Percentiles rank a stretch among this genome's conserved stretches.
phyloP scores from a whole-genome alignment of 2,797 vertebrate genomes.

The Semotilus atromaculatus region DNA sequence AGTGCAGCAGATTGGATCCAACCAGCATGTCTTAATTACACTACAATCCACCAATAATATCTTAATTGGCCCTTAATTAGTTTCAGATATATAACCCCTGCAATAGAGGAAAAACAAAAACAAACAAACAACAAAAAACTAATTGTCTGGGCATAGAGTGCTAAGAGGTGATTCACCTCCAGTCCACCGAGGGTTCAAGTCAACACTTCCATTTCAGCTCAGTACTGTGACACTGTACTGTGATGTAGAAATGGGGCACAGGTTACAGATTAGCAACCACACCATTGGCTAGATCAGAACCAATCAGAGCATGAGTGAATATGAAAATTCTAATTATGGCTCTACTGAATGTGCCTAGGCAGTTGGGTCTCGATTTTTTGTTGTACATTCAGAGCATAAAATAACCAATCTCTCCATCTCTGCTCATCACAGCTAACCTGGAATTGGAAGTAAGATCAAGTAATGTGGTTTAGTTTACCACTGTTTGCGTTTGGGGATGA shows the following conservation, averaged over 20 bases:
- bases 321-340: slow-evolving; percentile 32
- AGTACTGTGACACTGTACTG: slow-evolving; percentile 57
- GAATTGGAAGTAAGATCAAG: slow-evolving; percentile 58
- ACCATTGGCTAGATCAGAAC: slow-evolving; percentile 45
- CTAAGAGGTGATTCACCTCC: slow-evolving; percentile 51
- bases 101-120: slow-evolving; percentile 55
- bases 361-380: slow-evolving; percentile 36
- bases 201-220: slow-evolving; percentile 55
- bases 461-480: slow-evolving; percentile 52
- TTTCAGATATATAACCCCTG: slow-evolving; percentile 65
- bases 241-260: slow-evolving; percentile 49
- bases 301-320: slow-evolving; percentile 44
- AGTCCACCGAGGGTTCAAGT: slow-evolving; percentile 57
- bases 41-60: slow-evolving; percentile 69
- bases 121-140: slow-evolving; percentile 54
- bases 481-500: slow-evolving; percentile 28
- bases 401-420: slow-evolving; percentile 37
- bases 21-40: slow-evolving; percentile 71
- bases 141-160: slow-evolving; percentile 56
- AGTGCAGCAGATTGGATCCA: slow-evolving; percentile 71
- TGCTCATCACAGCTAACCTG: slow-evolving; percentile 51
- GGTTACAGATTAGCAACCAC: slow-evolving; percentile 34
- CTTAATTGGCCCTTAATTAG: slow-evolving; percentile 70
- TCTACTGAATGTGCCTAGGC: slow-evolving; percentile 44
- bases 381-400: slow-evolving; percentile 65